These are phyloP conservation scores for Lutraria lutraria DNA, from an alignment of 2,888 invertebrate genomes.

Conservation along the genomic window DNA sequence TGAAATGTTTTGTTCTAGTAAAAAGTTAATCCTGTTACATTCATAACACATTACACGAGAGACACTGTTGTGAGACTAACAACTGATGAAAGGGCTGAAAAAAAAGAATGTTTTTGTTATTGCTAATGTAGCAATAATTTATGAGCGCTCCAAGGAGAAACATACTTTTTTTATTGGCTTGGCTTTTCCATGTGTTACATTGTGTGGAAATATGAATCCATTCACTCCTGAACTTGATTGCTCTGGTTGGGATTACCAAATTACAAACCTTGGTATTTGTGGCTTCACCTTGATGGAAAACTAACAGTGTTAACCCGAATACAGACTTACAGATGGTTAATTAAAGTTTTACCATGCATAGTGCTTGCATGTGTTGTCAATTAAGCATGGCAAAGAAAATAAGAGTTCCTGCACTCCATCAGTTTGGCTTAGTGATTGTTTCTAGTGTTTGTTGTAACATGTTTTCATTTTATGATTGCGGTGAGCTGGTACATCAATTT, in stretches of 20 bases:
- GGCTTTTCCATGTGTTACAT: not conserved
- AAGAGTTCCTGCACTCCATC: not conserved
- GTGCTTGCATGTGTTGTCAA: conserved; percentile 47
- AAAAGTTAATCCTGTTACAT: not conserved
- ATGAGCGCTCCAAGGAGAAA: conserved; percentile 10
- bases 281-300: too few species aligned
- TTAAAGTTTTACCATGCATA: conserved; percentile 17
- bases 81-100: not conserved
- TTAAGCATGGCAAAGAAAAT: conserved; percentile 25
- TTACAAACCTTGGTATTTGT: not conserved
- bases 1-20: not conserved
- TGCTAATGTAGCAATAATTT: not conserved
- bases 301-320: conserved; percentile 5
- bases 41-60: not conserved
- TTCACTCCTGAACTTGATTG: not conserved
- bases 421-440: not conserved
- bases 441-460: not conserved
- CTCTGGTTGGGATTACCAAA: not conserved
- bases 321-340: not conserved
- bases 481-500: not conserved
- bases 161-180: conserved; percentile 12
- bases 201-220: not conserved
- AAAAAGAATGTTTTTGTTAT: not conserved
- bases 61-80: not conserved
- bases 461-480: not conserved